Evolutionary conservation across 2,888 invertebrate species (phyloP), one percentile per base, ranked within the genome.

Genomic region (Phengaris arion): DNA sequence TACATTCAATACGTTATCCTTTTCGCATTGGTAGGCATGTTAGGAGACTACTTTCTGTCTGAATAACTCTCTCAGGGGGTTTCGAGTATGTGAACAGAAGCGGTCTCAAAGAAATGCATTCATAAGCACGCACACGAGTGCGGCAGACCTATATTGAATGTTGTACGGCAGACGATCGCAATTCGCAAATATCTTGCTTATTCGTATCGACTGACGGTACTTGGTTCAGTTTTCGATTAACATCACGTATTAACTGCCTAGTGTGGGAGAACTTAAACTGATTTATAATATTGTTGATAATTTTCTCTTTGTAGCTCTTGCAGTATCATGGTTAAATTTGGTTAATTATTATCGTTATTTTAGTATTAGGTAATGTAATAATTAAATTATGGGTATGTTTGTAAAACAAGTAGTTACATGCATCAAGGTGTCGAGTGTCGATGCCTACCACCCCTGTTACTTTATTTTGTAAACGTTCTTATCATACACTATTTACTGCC

Each of bases 101-200:
- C 84, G 80, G 84, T 83, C 85, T 86, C 81, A 85, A 82, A 82
- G 82, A 85, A 90, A 89, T 89, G 88, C 89, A 89, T 90, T 90
- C 90, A 86, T 79, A 82, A 85, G 87, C 90, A 90, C 89, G 90
- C 85, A 85, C 85, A 83, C 82, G 81, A 80, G 81, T 80, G 82
- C 82, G 78, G 77, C 78, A 79, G 78, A 77, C 77, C 76, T 76
- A 77, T 79, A 80, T 78, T 79, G 79, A 78, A 79, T 80, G 77
- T 78, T 78, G 77, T 78, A 75, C 75, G 75, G 68, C 68, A 68
- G 74, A 55, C 76, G 68, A 54, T 35, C 74, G 74, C 64, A 35
- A 52, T 68, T 51, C 74, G 74, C 68, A 35, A 68, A 74, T 64
- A 74, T 46, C 35, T 64, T 64, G 64, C 13, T 45, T 12, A 35